Evolutionary conservation across 2,888 invertebrate species (phyloP).

Genomic region (Cerastoderma edule): DNA sequence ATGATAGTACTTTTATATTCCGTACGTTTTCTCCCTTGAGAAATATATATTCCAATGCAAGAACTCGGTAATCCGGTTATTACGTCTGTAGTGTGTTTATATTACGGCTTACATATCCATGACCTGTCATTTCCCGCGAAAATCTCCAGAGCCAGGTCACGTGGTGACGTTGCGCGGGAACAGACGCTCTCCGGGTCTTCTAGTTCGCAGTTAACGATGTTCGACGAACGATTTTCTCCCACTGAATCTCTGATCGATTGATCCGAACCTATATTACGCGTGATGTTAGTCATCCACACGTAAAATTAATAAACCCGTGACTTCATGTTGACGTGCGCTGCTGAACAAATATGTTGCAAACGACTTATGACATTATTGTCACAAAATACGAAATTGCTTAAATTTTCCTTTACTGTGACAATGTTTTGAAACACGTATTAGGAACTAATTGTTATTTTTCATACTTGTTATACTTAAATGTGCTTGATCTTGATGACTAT

Average conservation of each 20-base stretch:
- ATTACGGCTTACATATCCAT: neutral
- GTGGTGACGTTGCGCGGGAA: conserved; percentile 14
- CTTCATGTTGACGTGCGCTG: too few relatives aligned
- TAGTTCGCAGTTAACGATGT: neutral
- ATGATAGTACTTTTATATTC: too few relatives aligned
- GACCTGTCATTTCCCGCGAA: neutral
- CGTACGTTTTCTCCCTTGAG: neutral
- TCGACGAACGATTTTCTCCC: neutral
- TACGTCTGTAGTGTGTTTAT: conserved; percentile 3
- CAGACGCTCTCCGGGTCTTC: neutral
- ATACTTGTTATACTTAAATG: too few relatives aligned
- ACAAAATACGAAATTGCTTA: too few relatives aligned
- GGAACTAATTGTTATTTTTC: too few relatives aligned
- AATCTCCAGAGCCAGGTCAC: conserved; percentile 1
- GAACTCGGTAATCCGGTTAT: conserved; percentile 4
- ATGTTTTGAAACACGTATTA: too few relatives aligned
- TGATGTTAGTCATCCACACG: neutral
- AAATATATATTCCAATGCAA: neutral
- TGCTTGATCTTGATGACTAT: too few relatives aligned
- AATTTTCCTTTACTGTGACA: too few relatives aligned
- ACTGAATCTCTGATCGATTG: neutral
- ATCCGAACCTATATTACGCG: neutral
- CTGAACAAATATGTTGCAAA: too few relatives aligned
- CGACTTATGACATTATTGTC: too few relatives aligned
- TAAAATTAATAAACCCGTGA: too few relatives aligned